Base-by-base conservation (phyloP, 2,113 vertebrate genomes). In the Fregetta grallaria region DNA sequence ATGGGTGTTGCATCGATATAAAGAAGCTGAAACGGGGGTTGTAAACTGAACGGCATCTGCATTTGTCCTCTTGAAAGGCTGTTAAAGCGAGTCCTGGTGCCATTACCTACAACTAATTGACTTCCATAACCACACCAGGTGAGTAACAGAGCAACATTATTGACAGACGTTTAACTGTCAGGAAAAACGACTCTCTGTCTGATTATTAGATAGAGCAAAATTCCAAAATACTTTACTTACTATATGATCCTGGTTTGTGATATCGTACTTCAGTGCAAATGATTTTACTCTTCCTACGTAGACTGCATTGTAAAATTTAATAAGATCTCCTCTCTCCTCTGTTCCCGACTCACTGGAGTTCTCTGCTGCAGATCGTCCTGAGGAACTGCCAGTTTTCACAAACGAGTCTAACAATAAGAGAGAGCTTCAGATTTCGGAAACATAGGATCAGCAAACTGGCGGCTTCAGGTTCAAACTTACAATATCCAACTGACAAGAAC, bases 281-380 rank as follows among this genome's bases (percentile, higher is more conserved):
- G 98, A 97, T 80, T 99, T 99, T 88, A 99, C 99, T 98, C 98
- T 99, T 97, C 98, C 97, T 75, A 99, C 97, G 29, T 98, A 99
- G 85, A 99, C 97, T 4, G 97, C 94, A 68, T 99, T 99, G 97
- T 99, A 99, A 96, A 99, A 99, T 95, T 98, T 99, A 95, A 99
- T 99, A 38, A 99, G 99, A 97, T 99, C 99, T 32, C 99, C 99
- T 63, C 99, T 99, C 47, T 99, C 98, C 82, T 98, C 98, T 81
- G 95, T 91, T 94, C 81, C 71, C 14, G 55, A 36, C 68, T 91
- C 94, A 84, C 21, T 88, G 32, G 83, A 93, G 90, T 67, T 94
- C 79, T 97, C 97, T 66, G 96, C 63, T 75, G 92, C 7, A 1
- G 72, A 63, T 40, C 0, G 62, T 72, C 75, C 52, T 0, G 3